Percentiles rank a stretch among this genome's conserved stretches.
These are phyloP conservation scores for Mirza zaza DNA, from an alignment of 2,113 vertebrate genomes.

Conservation along the genomic window DNA sequence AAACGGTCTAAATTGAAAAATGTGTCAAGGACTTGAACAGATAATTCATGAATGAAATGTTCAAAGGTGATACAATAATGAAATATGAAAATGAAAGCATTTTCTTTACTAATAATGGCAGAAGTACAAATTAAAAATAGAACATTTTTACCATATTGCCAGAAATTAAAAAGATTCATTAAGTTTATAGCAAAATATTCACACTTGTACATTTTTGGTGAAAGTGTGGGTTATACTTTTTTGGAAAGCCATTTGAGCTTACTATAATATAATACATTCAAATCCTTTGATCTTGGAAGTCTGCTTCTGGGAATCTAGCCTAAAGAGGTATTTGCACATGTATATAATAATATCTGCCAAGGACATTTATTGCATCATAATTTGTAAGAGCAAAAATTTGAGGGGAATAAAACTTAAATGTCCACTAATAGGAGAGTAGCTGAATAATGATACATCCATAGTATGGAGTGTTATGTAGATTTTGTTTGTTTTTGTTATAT, in stretches of 20 bases:
- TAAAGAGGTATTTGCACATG: not conserved
- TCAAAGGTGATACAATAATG: not conserved
- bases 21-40: not conserved
- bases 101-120: not conserved
- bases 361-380: not conserved
- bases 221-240: not conserved
- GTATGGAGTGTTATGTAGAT: not conserved
- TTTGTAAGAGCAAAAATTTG: not conserved
- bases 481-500: not conserved
- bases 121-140: not conserved
- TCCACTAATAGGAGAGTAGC: not conserved
- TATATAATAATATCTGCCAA: not conserved
- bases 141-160: not conserved
- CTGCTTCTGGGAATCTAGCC: not conserved
- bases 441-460: not conserved
- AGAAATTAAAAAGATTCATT: not conserved
- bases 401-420: not conserved
- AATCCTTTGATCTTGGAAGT: not conserved
- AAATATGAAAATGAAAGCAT: not conserved
- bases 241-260: constrained; percentile 1
- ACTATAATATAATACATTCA: not conserved
- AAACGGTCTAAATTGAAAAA: not conserved
- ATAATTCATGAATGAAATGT: not conserved
- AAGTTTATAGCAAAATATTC: not conserved
- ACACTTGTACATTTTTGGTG: not conserved